Percentiles rank a stretch among this genome's conserved stretches.
Evolutionary conservation across 2,888 invertebrate genomes (phyloP).

Genomic region (Drosophila paramelanica): DNA sequence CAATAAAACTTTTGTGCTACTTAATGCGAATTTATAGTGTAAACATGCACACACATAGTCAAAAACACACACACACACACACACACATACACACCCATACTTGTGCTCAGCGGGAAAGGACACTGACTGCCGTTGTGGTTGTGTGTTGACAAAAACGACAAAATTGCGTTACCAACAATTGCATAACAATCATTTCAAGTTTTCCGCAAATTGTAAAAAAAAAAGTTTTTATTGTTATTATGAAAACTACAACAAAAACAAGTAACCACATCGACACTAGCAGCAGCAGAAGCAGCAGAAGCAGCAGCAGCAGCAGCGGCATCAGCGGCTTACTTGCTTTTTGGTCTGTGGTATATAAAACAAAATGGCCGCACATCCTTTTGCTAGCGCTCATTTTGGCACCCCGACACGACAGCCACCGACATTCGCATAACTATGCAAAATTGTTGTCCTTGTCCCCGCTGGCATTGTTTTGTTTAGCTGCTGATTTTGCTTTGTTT

Average conservation of each 20-base stretch:
- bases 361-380: constrained; percentile 80
- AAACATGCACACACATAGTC: constrained; percentile 61
- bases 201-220: constrained; percentile 78
- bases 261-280: constrained; percentile 43
- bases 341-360: constrained; percentile 65
- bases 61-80: background rate
- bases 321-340: constrained; percentile 58
- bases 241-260: constrained; percentile 74
- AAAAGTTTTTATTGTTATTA: constrained; percentile 78
- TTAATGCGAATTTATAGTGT: constrained; percentile 81
- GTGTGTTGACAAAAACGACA: constrained; percentile 73
- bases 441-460: constrained; percentile 69
- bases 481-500: constrained; percentile 70
- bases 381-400: constrained; percentile 77
- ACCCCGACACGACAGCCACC: constrained; percentile 57
- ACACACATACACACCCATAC: background rate
- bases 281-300: constrained; percentile 4
- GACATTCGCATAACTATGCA: constrained; percentile 76
- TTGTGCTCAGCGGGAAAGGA: constrained; percentile 25
- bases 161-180: constrained; percentile 81
- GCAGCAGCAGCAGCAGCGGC: constrained; percentile 20
- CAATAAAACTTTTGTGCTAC: constrained; percentile 80
- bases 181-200: constrained; percentile 80
- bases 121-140: constrained; percentile 41
- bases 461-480: constrained; percentile 73